These are phyloP conservation scores for Danio rerio DNA, from an alignment of 2,113 vertebrate genomes.

Conservation along the genomic window GRCz12tu NC_133181.1:50756001-50756500, in stretches of 20 bases:
- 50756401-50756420: too few species aligned
- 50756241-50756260: background rate
- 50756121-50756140: slow-evolving; percentile 11
- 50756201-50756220: background rate
- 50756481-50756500: too few species aligned
- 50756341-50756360: background rate
- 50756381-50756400: too few species aligned
- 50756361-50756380: too few species aligned
- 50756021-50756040: slow-evolving; percentile 9
- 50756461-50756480: too few species aligned
- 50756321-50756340: too few species aligned
- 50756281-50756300: too few species aligned
- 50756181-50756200: slow-evolving; percentile 11
- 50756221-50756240: background rate
- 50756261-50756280: too few species aligned
- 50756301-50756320: too few species aligned
- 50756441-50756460: too few species aligned
- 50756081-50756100: slow-evolving; percentile 4
- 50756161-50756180: slow-evolving; percentile 23
- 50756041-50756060: background rate
- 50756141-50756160: slow-evolving; percentile 38
- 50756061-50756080: slow-evolving; percentile 3
- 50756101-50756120: background rate
- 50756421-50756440: too few species aligned
- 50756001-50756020: background rate